A percentile compares a stretch with the other conserved stretches of the same genome.
phyloP scores from a whole-genome alignment of 2,113 vertebrate genomes.

The Forbesichthys papilliferus region DNA sequence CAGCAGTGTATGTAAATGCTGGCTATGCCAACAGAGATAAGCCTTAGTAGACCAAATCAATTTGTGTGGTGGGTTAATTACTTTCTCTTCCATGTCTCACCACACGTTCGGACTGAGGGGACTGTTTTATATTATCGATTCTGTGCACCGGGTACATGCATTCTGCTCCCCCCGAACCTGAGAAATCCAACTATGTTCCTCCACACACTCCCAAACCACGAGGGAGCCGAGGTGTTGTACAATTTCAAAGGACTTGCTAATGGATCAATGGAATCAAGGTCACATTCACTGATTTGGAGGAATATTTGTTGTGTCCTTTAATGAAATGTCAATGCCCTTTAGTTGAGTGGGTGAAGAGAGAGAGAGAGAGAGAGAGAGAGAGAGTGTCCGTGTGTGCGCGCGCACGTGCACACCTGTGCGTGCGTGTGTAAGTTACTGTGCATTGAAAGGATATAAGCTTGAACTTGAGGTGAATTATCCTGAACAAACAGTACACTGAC shows the following conservation, averaged over 20 bases:
- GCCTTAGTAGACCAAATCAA: slow-evolving; percentile 65
- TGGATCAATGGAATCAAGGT: slow-evolving; percentile 43
- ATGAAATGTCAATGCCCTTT: slow-evolving; percentile 7
- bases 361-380: not conserved
- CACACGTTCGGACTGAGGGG: slow-evolving; percentile 46
- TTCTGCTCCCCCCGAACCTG: slow-evolving; percentile 61
- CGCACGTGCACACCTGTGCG: not conserved
- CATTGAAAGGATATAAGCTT: not conserved
- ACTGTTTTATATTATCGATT: slow-evolving; percentile 62
- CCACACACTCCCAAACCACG: slow-evolving; percentile 37
- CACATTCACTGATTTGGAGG: slow-evolving; percentile 25
- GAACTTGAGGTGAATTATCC: not conserved
- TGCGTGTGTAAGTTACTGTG: not conserved
- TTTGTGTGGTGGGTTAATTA: slow-evolving; percentile 67
- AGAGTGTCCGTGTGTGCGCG: not conserved
- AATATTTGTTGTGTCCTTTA: slow-evolving; percentile 21
- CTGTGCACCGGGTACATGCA: slow-evolving; percentile 41
- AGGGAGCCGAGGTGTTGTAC: slow-evolving; percentile 26
- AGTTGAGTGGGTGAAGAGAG: not conserved
- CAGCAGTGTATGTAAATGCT: slow-evolving; percentile 44
- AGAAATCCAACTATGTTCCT: slow-evolving; percentile 57
- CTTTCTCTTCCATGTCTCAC: slow-evolving; percentile 59
- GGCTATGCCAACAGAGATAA: slow-evolving; percentile 58
- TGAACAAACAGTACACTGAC: slow-evolving; percentile 1
- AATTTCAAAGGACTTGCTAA: slow-evolving; percentile 26